A percentile compares a stretch with the other conserved stretches of the same genome.
These are phyloP conservation scores for Platycnemis pennipes DNA, from an alignment of 2,888 invertebrate species.

Conservation along the genomic window DNA sequence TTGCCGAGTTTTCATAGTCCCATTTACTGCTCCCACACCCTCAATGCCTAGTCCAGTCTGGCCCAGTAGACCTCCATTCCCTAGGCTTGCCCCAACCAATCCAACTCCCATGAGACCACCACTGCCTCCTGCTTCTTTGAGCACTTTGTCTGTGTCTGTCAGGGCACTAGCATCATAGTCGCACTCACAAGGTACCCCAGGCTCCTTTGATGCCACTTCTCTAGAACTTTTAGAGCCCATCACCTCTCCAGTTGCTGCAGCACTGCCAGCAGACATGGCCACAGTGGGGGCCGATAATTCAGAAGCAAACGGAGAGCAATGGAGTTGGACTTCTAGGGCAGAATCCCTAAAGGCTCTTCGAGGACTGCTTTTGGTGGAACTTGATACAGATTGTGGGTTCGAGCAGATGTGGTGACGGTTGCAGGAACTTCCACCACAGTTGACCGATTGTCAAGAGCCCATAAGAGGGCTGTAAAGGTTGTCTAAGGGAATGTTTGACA, in stretches of 20 bases:
- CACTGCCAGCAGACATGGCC: neutral
- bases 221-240: neutral
- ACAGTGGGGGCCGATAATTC: neutral
- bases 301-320: slow-evolving; percentile 37
- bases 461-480: slow-evolving; percentile 77
- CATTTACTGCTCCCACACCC: neutral
- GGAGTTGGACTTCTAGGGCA: slow-evolving; percentile 50
- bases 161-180: slow-evolving; percentile 65
- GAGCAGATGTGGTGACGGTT: slow-evolving; percentile 32
- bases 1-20: slow-evolving; percentile 25
- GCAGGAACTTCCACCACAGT: slow-evolving; percentile 45
- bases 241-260: neutral
- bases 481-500: slow-evolving; percentile 78
- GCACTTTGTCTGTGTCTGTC: slow-evolving; percentile 67
- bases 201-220: neutral
- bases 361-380: slow-evolving; percentile 68
- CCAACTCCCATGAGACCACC: slow-evolving; percentile 38
- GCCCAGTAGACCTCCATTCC: neutral
- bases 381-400: slow-evolving; percentile 58
- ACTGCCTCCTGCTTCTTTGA: slow-evolving; percentile 56
- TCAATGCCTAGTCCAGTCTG: neutral
- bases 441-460: slow-evolving; percentile 68
- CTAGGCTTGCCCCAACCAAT: neutral
- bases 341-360: slow-evolving; percentile 10
- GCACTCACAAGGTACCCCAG: slow-evolving; percentile 60